Conservation (phyloP, 2,797 vertebrate genomes). For the Lithobates pipiens region DNA sequence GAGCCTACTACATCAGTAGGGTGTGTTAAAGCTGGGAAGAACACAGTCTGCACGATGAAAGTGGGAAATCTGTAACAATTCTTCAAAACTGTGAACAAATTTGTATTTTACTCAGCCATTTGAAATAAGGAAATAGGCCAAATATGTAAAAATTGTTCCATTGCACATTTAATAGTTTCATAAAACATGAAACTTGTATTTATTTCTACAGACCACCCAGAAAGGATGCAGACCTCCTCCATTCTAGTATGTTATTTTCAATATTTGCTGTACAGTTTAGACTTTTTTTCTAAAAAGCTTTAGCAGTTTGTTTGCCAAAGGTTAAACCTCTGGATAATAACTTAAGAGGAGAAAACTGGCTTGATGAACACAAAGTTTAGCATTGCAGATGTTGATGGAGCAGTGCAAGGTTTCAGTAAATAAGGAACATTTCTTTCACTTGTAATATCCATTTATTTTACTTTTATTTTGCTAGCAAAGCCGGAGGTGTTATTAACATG, state of each 20-base stretch:
- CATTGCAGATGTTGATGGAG: slow-evolving; percentile 54
- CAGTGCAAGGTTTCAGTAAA: slow-evolving; percentile 22
- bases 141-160: not conserved
- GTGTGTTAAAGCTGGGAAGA: too few relatives aligned
- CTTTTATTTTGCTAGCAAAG: slow-evolving; percentile 22
- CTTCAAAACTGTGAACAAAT: not conserved
- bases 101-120: not conserved
- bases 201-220: slow-evolving; percentile 50
- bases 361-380: slow-evolving; percentile 40
- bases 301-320: slow-evolving; percentile 47
- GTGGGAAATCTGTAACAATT: too few relatives aligned
- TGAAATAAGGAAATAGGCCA: not conserved
- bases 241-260: slow-evolving; percentile 42
- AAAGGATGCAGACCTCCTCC: slow-evolving; percentile 13
- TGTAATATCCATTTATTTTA: slow-evolving; percentile 38
- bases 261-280: slow-evolving; percentile 39
- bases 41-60: too few relatives aligned
- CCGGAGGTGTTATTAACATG: slow-evolving; percentile 36
- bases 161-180: slow-evolving; percentile 7
- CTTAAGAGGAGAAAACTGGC: slow-evolving; percentile 15
- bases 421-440: slow-evolving; percentile 13
- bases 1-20: too few relatives aligned
- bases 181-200: slow-evolving; percentile 25
- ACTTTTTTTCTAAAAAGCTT: slow-evolving; percentile 1
- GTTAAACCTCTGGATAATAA: slow-evolving; percentile 46